Evolutionary conservation across 2,113 vertebrate species (phyloP).

Genomic region (Ptychochromis oligacanthus): DNA sequence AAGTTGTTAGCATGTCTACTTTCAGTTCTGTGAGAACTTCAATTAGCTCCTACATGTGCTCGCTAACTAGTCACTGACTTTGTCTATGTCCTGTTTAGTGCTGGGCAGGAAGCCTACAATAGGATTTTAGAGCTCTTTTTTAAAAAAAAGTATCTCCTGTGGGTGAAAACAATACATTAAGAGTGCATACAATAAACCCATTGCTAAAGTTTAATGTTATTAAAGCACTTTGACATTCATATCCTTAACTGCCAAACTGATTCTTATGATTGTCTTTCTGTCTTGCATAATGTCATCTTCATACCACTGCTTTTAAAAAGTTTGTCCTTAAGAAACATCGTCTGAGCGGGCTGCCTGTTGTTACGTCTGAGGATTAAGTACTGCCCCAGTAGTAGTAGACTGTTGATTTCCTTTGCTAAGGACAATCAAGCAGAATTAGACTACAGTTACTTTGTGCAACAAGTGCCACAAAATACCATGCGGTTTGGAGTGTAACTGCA

Average conservation of each 20-base stretch:
- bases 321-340: conserved; percentile 9
- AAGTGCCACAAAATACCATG: background rate
- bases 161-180: background rate
- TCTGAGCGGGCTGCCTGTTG: conserved; percentile 4
- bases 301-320: background rate
- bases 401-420: conserved; percentile 10
- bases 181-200: background rate
- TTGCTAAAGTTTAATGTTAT: too few species aligned
- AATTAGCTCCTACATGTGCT: background rate
- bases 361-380: conserved; percentile 17
- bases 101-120: background rate
- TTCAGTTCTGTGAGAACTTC: background rate
- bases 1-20: background rate
- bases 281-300: background rate
- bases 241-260: background rate
- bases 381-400: background rate
- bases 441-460: background rate
- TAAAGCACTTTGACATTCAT: too few species aligned
- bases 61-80: background rate
- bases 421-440: conserved; percentile 17
- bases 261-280: background rate
- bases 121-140: background rate
- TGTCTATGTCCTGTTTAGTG: background rate
- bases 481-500: conserved; percentile 1
- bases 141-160: background rate